phyloP scores from a whole-genome alignment of 2,888 invertebrate species.

The Taenaris catops region DNA sequence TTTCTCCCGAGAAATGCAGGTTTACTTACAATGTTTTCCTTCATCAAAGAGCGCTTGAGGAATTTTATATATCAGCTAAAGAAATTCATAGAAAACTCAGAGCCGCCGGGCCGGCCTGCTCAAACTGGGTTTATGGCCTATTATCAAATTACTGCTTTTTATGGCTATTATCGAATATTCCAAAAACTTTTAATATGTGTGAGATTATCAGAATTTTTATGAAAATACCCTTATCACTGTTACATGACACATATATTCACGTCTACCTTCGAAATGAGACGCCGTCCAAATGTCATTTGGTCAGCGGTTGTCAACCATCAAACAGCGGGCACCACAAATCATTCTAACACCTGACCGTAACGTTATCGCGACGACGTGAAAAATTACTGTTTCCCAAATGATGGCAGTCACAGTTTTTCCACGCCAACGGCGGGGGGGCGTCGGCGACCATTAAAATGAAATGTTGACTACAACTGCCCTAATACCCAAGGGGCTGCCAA shows the following conservation, averaged over 20 bases:
- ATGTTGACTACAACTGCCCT: constrained; percentile 42
- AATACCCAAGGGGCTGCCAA: not conserved
- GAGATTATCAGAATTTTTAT: too few relatives aligned
- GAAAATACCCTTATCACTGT: constrained; percentile 1
- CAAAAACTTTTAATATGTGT: too few relatives aligned
- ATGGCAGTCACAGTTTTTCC: constrained; percentile 54
- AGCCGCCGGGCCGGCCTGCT: too few relatives aligned
- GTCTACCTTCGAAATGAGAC: constrained; percentile 7
- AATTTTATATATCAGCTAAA: too few relatives aligned
- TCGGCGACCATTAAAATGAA: constrained; percentile 58
- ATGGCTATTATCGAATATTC: too few relatives aligned
- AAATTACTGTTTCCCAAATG: constrained; percentile 64
- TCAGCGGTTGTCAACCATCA: constrained; percentile 21
- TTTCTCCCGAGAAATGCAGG: too few relatives aligned
- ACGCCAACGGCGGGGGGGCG: constrained; percentile 43
- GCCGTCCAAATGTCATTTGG: constrained; percentile 5
- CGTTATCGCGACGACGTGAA: constrained; percentile 71
- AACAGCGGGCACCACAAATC: constrained; percentile 51
- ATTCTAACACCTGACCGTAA: constrained; percentile 70
- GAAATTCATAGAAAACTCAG: too few relatives aligned
- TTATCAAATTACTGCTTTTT: too few relatives aligned
- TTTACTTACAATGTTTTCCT: too few relatives aligned
- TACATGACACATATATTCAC: constrained; percentile 1
- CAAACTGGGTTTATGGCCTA: too few relatives aligned
- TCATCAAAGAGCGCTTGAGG: too few relatives aligned